Evolutionary conservation across 2,113 vertebrate genomes (phyloP).

Genomic region (Pteropus alecto): DNA sequence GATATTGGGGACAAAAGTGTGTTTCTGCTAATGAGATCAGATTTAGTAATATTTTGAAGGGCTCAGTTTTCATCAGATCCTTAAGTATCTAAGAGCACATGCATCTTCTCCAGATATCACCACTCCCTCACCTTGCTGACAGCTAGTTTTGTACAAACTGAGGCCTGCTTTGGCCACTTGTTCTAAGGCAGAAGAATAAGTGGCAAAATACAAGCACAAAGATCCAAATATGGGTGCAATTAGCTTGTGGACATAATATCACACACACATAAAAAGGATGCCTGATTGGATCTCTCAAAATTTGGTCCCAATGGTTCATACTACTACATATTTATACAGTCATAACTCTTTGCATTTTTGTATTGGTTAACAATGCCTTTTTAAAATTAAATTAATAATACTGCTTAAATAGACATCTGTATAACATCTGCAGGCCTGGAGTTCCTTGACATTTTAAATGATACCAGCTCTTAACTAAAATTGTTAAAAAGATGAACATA

Average conservation of each 20-base stretch:
- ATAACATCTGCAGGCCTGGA: conserved; percentile 51
- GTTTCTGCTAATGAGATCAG: background rate
- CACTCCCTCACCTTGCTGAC: background rate
- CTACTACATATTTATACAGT: background rate
- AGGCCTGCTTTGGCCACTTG: background rate
- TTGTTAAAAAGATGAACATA: background rate
- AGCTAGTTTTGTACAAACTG: background rate
- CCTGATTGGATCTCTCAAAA: conserved; percentile 38
- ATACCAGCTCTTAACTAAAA: conserved; percentile 51
- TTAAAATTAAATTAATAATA: conserved; percentile 30
- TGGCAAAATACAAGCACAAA: background rate
- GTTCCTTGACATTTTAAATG: conserved; percentile 63
- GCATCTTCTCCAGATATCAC: background rate
- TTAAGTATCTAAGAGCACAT: background rate
- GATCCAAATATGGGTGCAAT: conserved; percentile 33
- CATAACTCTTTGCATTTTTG: conserved; percentile 34
- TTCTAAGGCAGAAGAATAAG: conserved; percentile 9
- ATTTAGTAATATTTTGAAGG: background rate
- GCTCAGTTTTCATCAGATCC: background rate
- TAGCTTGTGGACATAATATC: background rate
- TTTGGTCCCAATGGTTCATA: background rate
- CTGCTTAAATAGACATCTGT: conserved; percentile 60
- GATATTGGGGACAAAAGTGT: background rate
- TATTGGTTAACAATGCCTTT: conserved; percentile 35
- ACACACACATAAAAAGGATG: background rate